Conservation (phyloP, 2,888 invertebrate genomes). For the Cheiracanthium punctorium region DNA sequence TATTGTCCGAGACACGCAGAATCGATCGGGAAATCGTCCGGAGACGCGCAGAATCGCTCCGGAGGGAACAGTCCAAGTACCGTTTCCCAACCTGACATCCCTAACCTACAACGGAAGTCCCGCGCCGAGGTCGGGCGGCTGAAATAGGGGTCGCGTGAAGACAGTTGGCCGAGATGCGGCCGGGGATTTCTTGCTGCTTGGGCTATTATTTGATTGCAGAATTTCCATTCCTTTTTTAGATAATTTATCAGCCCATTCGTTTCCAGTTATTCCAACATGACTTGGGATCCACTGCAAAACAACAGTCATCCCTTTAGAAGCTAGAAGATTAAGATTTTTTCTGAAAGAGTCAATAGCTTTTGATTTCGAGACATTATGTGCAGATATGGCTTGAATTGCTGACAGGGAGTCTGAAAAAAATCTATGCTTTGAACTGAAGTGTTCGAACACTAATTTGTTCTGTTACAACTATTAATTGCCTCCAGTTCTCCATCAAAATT, state of each 20-base stretch:
- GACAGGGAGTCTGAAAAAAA: background rate
- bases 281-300: background rate
- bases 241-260: background rate
- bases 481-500: constrained; percentile 5
- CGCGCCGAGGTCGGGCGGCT: too few species aligned
- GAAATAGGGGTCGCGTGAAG: too few species aligned
- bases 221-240: background rate
- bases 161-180: too few species aligned
- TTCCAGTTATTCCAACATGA: background rate
- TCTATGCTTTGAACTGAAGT: background rate
- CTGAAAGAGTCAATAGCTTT: constrained; percentile 2
- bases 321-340: background rate
- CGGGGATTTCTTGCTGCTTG: too few species aligned
- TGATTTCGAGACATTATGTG: background rate
- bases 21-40: too few species aligned
- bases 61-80: too few species aligned
- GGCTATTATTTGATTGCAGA: background rate
- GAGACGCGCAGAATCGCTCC: too few species aligned
- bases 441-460: constrained; percentile 4
- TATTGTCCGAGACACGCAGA: too few species aligned
- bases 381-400: background rate
- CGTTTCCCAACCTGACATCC: too few species aligned
- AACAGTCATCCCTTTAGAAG: background rate
- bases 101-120: too few species aligned
- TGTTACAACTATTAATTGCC: background rate